These are phyloP conservation scores for Papilio xuthus DNA, from an alignment of 1,140 invertebrate species.

Conservation along the genomic window DNA sequence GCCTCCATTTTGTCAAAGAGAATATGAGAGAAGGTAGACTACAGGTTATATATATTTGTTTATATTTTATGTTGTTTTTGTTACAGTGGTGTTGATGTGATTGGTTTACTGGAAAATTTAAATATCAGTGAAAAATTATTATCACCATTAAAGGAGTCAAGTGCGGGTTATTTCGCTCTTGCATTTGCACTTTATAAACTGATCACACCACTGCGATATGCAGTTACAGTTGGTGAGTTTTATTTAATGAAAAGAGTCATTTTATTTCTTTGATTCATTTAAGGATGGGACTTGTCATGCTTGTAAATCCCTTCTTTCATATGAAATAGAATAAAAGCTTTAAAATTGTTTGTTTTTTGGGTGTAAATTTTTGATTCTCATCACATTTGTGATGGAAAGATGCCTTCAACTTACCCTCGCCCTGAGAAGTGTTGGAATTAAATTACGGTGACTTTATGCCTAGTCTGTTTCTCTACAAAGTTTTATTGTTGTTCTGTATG, in stretches of 20 bases:
- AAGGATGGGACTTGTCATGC: too few relatives aligned
- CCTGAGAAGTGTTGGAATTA: too few relatives aligned
- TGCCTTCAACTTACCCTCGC: too few relatives aligned
- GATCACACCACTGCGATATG: slow-evolving; percentile 93
- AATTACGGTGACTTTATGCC: too few relatives aligned
- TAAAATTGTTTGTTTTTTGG: too few relatives aligned
- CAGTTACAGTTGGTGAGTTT: slow-evolving; percentile 90
- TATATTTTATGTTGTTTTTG: slow-evolving; percentile 39
- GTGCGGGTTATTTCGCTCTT: slow-evolving; percentile 93
- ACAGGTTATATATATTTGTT: too few relatives aligned
- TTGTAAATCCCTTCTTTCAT: not conserved
- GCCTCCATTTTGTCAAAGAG: too few relatives aligned
- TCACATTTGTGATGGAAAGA: too few relatives aligned
- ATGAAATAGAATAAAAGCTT: too few relatives aligned
- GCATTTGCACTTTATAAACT: slow-evolving; percentile 96
- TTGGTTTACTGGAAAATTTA: slow-evolving; percentile 87
- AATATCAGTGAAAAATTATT: slow-evolving; percentile 90
- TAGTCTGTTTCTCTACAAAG: too few relatives aligned
- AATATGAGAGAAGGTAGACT: too few relatives aligned
- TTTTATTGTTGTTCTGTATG: slow-evolving; percentile 41
- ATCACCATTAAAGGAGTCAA: slow-evolving; percentile 87
- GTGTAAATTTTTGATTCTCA: too few relatives aligned
- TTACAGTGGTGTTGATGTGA: slow-evolving; percentile 93
- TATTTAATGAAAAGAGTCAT: not conserved
- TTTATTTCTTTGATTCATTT: not conserved